A percentile compares a stretch with the other conserved stretches of the same genome.
Conservation (phyloP, 2,113 vertebrate species). For the Panthera tigris region DNA sequence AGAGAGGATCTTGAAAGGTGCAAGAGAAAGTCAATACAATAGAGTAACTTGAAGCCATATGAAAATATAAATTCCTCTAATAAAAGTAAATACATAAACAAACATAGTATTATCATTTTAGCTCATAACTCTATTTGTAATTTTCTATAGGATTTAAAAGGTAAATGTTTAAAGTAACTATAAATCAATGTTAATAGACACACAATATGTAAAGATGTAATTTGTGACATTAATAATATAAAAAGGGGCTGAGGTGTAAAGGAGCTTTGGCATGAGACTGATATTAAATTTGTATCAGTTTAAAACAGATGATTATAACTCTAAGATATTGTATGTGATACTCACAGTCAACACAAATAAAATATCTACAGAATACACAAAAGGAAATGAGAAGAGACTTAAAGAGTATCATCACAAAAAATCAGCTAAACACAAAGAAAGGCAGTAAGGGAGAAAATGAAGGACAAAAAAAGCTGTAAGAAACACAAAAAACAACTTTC, state of each 20-base stretch:
- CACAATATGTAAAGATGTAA: not conserved
- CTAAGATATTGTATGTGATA: not conserved
- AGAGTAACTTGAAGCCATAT: not conserved
- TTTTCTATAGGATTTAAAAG: not conserved
- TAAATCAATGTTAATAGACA: not conserved
- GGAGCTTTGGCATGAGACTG: not conserved
- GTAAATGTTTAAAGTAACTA: not conserved
- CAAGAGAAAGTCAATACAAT: not conserved
- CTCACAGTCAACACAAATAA: not conserved
- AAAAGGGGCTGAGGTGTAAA: not conserved
- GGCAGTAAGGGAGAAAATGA: not conserved
- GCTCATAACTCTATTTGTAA: not conserved
- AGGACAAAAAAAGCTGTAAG: not conserved
- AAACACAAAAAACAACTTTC: not conserved
- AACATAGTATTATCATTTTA: not conserved
- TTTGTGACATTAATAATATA: not conserved
- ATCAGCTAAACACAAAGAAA: not conserved
- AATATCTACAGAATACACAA: not conserved
- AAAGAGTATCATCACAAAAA: not conserved
- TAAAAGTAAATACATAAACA: not conserved
- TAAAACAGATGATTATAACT: not conserved
- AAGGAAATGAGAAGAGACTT: not conserved
- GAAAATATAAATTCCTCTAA: not conserved
- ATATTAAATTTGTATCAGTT: not conserved
- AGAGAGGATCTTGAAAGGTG: not conserved